Conservation (phyloP, 2,113 vertebrate genomes). For the Anthoscopus minutus region DNA sequence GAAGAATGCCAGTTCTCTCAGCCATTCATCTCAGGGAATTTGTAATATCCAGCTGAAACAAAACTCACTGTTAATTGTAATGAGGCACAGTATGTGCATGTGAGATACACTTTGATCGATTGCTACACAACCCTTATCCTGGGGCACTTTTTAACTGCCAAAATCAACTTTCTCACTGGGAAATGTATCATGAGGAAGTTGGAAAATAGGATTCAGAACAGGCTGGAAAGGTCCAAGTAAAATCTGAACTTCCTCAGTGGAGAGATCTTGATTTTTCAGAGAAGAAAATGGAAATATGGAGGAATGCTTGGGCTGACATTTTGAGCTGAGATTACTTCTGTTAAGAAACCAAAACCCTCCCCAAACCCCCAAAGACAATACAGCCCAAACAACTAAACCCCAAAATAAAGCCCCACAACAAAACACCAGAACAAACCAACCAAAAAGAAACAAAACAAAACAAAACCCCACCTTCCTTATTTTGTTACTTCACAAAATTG, state of each 20-base stretch:
- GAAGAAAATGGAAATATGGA: not conserved
- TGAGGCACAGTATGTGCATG: not conserved
- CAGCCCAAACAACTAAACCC: not conserved
- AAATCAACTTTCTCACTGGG: not conserved
- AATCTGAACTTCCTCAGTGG: not conserved
- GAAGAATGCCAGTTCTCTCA: not conserved
- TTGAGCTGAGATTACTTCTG: not conserved
- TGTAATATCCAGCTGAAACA: not conserved
- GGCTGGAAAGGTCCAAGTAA: not conserved
- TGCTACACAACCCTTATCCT: not conserved
- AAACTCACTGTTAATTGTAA: not conserved
- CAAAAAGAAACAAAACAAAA: not conserved
- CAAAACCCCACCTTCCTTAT: not conserved
- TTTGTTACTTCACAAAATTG: not conserved
- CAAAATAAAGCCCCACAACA: not conserved
- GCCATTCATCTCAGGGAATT: not conserved
- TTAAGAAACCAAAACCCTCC: not conserved
- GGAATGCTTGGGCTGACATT: not conserved
- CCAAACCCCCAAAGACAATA: accelerated
- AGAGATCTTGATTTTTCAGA: not conserved
- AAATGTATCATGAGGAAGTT: not conserved
- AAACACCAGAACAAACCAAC: not conserved
- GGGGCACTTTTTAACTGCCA: not conserved
- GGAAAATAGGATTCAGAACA: not conserved
- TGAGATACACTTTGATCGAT: accelerated